Conservation (phyloP, 2,888 invertebrate species). For the Heliconius aoede region DNA sequence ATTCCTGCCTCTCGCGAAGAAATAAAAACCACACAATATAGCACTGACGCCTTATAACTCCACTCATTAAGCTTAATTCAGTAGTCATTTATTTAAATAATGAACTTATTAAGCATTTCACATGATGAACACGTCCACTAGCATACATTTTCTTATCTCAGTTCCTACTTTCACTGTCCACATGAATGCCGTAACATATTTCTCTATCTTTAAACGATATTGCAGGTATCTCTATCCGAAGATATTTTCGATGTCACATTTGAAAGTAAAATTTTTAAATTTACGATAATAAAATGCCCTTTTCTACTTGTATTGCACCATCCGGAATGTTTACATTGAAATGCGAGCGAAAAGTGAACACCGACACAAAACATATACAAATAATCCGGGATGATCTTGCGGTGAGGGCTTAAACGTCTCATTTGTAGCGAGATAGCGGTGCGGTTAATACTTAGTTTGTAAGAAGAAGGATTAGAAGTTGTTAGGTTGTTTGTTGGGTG, state of each 20-base stretch:
- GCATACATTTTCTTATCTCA: constrained; percentile 63
- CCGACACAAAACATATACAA: constrained; percentile 68
- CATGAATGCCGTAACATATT: constrained; percentile 40
- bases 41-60: background rate
- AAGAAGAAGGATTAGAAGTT: constrained; percentile 73
- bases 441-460: constrained; percentile 70
- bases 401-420: constrained; percentile 71
- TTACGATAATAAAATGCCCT: constrained; percentile 50
- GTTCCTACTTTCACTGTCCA: constrained; percentile 64
- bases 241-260: constrained; percentile 45
- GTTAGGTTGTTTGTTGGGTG: constrained; percentile 56
- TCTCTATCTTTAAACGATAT: constrained; percentile 36
- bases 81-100: background rate
- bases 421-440: constrained; percentile 75
- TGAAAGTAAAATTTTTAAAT: constrained; percentile 55
- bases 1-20: background rate
- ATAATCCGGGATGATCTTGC: constrained; percentile 76
- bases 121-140: constrained; percentile 45
- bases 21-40: background rate
- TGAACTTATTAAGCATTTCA: background rate
- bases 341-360: constrained; percentile 66
- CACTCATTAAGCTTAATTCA: background rate
- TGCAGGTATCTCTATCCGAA: constrained; percentile 19
- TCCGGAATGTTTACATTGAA: constrained; percentile 62
- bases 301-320: constrained; percentile 49